phyloP scores from a whole-genome alignment of 2,888 invertebrate genomes.

The Nasonia oneida region DNA sequence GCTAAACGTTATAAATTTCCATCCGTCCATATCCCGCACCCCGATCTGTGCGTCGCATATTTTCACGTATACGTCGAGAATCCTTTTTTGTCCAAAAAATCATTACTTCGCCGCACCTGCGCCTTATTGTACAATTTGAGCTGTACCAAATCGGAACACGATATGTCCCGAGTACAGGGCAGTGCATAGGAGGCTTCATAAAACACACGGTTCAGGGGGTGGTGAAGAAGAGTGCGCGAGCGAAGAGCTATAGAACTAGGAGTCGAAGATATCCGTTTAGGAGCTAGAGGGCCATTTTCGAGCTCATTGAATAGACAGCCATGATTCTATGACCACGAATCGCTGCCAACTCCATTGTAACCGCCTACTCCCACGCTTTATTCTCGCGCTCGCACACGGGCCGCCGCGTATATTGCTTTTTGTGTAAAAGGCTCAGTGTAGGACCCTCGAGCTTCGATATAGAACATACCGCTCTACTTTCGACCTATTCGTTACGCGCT shows the following conservation, averaged over 20 bases:
- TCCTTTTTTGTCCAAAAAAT: conserved; percentile 19
- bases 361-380: conserved; percentile 73
- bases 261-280: conserved; percentile 60
- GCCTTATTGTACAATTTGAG: neutral
- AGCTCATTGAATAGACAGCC: conserved; percentile 79
- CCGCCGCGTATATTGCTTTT: conserved; percentile 22
- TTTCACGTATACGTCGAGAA: conserved; percentile 13
- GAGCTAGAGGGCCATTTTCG: conserved; percentile 78
- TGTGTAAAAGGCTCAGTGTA: neutral
- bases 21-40: neutral
- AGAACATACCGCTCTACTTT: conserved; percentile 41
- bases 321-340: conserved; percentile 77
- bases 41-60: conserved; percentile 33
- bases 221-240: conserved; percentile 64
- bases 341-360: conserved; percentile 79
- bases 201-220: conserved; percentile 68
- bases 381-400: conserved; percentile 66
- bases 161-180: conserved; percentile 70
- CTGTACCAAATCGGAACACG: conserved; percentile 60
- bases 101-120: neutral
- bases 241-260: conserved; percentile 64
- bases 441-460: neutral
- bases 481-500: conserved; percentile 24
- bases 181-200: conserved; percentile 73
- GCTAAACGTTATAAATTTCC: conserved; percentile 44